Base-by-base conservation (phyloP, 2,113 vertebrate species). In the Mirza zaza region DNA sequence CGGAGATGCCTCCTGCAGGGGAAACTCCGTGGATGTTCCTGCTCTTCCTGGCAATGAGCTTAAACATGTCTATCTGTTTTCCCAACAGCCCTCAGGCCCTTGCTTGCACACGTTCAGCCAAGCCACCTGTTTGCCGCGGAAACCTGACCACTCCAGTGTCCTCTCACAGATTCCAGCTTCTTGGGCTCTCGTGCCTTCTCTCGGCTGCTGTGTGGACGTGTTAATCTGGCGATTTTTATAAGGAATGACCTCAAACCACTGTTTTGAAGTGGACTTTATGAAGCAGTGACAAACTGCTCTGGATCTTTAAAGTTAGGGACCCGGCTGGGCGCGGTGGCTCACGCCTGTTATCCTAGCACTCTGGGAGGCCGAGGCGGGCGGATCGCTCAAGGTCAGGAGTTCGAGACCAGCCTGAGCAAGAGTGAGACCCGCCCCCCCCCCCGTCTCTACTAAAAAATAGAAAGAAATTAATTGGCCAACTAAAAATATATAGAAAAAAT, bases 41-140 rank as follows among this genome's bases (percentile, higher is more conserved):
- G 61, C 9, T 50, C 36, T 61, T 67, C 25, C 82, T 3, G 63
- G 65, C 73, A 36, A 4, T 11, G 6, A 48, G 45, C 83, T 59
- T 23, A 4, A 23, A n/a, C 71, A 6, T 3, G 50, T 34, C 39
- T 3, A 0, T 3, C 2, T 9, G 0, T 27, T 17, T 20, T 3
- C 73, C 42, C 21, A 18, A 0, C 0, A 7, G 6, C 34, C 14
- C 4, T 59, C 18, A 1, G 18, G 36, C 5, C 0, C 21, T 39
- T 13, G 32, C 82, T 6, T 48, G 21, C 27, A 17, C 23, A 8
- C 14, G 80, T 63, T 61, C 36, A 0, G 18, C 21, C 34, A 2
- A 14, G 45, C 11, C 3, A 1, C 23, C 25, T 18, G 59, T 68
- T 1, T 34, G 32, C 42, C 0, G 1, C 0, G 0, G n/a, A 14